Evolutionary conservation across 2,888 invertebrate species (phyloP).

Genomic region (Tanypteryx hageni): DNA sequence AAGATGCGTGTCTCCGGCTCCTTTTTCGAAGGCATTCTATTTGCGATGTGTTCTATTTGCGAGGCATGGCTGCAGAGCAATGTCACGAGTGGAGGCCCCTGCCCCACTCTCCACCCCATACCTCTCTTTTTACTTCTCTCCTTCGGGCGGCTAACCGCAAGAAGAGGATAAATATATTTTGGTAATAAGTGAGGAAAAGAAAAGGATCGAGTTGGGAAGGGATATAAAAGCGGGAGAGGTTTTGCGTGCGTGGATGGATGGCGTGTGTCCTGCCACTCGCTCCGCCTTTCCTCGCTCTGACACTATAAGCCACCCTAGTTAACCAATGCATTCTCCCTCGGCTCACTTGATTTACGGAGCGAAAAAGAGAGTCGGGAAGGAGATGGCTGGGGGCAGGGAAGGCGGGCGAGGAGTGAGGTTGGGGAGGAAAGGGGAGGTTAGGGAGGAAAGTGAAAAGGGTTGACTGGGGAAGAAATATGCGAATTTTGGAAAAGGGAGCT

Average conservation of each 20-base stretch:
- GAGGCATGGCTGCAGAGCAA: background rate
- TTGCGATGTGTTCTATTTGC: slow-evolving; percentile 39
- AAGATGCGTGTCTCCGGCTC: slow-evolving; percentile 1
- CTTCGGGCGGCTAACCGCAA: background rate
- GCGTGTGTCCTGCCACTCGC: too few species aligned
- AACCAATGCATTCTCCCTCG: slow-evolving; percentile 31
- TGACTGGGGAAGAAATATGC: slow-evolving; percentile 29
- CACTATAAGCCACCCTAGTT: background rate
- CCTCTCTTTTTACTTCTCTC: background rate
- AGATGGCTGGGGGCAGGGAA: background rate
- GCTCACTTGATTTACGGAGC: slow-evolving; percentile 14
- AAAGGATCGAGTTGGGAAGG: background rate
- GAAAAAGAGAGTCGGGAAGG: background rate
- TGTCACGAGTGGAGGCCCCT: background rate
- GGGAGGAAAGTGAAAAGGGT: background rate
- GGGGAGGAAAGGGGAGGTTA: background rate
- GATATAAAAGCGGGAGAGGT: background rate
- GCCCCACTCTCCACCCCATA: too few species aligned
- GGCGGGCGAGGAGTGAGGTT: background rate
- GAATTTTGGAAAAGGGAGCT: background rate
- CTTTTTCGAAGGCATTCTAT: background rate
- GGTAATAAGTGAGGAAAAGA: slow-evolving; percentile 1
- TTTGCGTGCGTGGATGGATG: background rate
- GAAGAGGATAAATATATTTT: slow-evolving; percentile 27
- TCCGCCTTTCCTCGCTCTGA: background rate